A percentile compares a stretch with the other conserved stretches of the same genome.
These are phyloP conservation scores for Serripes groenlandicus DNA, from an alignment of 2,888 invertebrate genomes.

Conservation along the genomic window DNA sequence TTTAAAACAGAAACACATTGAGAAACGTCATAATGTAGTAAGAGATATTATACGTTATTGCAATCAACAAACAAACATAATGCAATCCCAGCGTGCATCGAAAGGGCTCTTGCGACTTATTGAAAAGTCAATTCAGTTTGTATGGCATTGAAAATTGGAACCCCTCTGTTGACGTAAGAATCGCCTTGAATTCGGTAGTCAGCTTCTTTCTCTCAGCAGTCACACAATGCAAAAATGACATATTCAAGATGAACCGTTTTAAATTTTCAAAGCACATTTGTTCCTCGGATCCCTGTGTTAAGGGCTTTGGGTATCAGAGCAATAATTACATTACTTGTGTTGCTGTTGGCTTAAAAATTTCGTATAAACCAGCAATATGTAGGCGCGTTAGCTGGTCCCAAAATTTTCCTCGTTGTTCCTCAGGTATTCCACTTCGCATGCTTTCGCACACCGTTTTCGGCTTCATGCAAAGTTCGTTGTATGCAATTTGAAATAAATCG, in stretches of 20 bases:
- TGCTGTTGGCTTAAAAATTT: neutral
- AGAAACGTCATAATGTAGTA: too few relatives aligned
- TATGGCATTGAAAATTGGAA: neutral
- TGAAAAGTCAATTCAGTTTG: too few relatives aligned
- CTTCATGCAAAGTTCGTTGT: constrained; percentile 15
- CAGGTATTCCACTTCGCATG: constrained; percentile 3
- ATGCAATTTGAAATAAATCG: neutral
- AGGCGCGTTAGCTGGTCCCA: constrained; percentile 7
- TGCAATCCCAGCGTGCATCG: too few relatives aligned
- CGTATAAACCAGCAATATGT: neutral
- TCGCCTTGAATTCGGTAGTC: neutral
- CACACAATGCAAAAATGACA: neutral
- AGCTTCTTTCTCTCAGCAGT: constrained; percentile 10
- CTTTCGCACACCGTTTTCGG: constrained; percentile 4
- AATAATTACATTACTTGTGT: neutral
- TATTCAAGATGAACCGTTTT: neutral
- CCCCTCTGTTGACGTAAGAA: neutral
- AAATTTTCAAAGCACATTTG: neutral
- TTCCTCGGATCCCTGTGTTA: neutral
- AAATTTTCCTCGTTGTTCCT: neutral
- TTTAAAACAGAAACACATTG: too few relatives aligned
- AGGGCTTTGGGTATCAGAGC: neutral
- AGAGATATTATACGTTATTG: too few relatives aligned
- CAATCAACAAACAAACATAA: too few relatives aligned
- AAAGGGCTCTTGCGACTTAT: too few relatives aligned